Conservation (phyloP, 2,797 vertebrate species). For the Tokudaia muenninki region DNA sequence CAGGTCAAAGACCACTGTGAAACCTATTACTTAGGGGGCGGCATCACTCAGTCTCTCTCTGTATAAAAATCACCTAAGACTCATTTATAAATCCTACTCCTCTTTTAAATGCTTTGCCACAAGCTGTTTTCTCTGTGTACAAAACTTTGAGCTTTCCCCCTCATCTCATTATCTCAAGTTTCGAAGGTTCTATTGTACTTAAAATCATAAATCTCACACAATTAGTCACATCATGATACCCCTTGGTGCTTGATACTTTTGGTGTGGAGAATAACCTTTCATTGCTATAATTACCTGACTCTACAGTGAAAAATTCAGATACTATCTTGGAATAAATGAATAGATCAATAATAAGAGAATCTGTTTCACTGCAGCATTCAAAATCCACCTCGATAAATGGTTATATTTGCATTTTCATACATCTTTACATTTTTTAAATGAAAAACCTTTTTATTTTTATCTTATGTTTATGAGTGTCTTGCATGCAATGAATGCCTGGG, state of each 20-base stretch:
- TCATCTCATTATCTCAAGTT: background rate
- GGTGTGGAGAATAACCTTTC: background rate
- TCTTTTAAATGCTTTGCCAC: background rate
- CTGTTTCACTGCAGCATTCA: background rate
- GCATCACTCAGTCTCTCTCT: background rate
- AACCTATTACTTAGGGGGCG: background rate
- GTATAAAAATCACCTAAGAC: background rate
- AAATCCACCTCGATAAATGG: background rate
- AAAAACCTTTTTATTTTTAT: background rate
- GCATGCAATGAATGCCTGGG: background rate
- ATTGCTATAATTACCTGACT: background rate
- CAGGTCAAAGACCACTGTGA: too few relatives aligned
- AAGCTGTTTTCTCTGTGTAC: background rate
- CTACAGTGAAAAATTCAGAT: background rate
- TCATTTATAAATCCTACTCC: background rate
- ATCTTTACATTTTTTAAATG: background rate
- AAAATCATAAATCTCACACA: conserved; percentile 13
- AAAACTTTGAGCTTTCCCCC: background rate
- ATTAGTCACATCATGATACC: background rate
- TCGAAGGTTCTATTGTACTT: background rate
- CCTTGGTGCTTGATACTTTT: background rate
- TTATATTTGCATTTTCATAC: background rate
- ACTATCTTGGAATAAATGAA: conserved; percentile 18
- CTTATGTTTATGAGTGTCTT: background rate
- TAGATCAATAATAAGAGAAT: background rate